These are phyloP conservation scores for Pammene aurita DNA, from an alignment of 2,888 invertebrate species.

Conservation along the genomic window DNA sequence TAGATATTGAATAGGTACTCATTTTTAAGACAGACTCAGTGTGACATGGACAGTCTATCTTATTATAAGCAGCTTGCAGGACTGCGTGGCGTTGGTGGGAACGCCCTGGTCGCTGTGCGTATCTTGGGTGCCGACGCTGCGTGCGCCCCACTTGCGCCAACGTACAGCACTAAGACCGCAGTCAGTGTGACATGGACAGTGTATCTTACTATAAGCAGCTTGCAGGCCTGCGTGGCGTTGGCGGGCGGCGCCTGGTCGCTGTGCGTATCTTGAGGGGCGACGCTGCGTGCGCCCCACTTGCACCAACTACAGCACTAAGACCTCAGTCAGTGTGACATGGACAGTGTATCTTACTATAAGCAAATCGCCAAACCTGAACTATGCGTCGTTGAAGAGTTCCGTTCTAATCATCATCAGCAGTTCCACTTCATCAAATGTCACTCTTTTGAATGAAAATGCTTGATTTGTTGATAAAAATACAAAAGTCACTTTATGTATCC, in stretches of 20 bases:
- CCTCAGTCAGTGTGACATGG: too few relatives aligned
- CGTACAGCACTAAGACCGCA: neutral
- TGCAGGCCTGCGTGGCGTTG: constrained; percentile 73
- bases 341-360: constrained; percentile 66
- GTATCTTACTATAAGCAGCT: constrained; percentile 72
- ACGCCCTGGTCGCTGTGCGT: constrained; percentile 65
- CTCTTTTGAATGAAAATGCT: too few relatives aligned
- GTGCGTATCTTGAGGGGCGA: constrained; percentile 71
- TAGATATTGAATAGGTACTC: too few relatives aligned
- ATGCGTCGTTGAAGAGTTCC: too few relatives aligned
- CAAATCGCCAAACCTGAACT: constrained; percentile 65
- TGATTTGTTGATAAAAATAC: too few relatives aligned
- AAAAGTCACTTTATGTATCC: too few relatives aligned
- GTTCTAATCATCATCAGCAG: too few relatives aligned
- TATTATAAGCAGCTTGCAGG: constrained; percentile 74
- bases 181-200: too few relatives aligned
- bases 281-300: constrained; percentile 71
- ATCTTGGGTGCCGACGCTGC: constrained; percentile 68
- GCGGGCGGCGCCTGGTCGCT: constrained; percentile 63
- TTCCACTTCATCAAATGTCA: too few relatives aligned
- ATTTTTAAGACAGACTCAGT: neutral
- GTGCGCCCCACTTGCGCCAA: constrained; percentile 67
- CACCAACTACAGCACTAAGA: constrained; percentile 27
- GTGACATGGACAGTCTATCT: constrained; percentile 47
- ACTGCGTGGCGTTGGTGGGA: constrained; percentile 67